Evolutionary conservation across 2,888 invertebrate species (phyloP).

Genomic region (Notodonta ziczac): DNA sequence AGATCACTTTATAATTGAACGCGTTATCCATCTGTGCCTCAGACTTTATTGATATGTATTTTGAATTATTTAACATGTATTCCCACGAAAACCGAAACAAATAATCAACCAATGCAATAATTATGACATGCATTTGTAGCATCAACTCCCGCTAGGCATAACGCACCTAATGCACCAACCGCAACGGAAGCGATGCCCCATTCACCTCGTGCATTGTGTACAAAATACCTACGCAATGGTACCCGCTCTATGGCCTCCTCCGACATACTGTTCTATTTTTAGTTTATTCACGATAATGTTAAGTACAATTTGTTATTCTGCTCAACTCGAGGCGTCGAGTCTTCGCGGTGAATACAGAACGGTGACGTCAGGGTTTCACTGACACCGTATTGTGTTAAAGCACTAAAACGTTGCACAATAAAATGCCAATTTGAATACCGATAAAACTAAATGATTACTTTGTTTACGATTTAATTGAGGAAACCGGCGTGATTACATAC

Average conservation of each 20-base stretch:
- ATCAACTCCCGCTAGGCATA: slow-evolving; percentile 10
- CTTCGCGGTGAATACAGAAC: slow-evolving; percentile 26
- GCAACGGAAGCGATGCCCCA: slow-evolving; percentile 72
- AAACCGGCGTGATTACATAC: slow-evolving; percentile 15
- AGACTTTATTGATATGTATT: too few relatives aligned
- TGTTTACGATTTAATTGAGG: slow-evolving; percentile 27
- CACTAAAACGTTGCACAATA: slow-evolving; percentile 12
- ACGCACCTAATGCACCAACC: slow-evolving; percentile 13
- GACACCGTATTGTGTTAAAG: slow-evolving; percentile 2
- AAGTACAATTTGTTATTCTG: slow-evolving; percentile 41
- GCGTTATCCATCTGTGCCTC: too few relatives aligned
- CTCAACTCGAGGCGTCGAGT: slow-evolving; percentile 20
- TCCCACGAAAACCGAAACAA: too few relatives aligned
- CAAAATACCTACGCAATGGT: slow-evolving; percentile 34
- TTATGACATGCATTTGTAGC: not conserved
- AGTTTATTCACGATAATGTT: slow-evolving; percentile 41
- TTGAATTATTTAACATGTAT: too few relatives aligned
- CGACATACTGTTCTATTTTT: slow-evolving; percentile 45
- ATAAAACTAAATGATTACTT: slow-evolving; percentile 31
- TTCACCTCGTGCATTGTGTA: slow-evolving; percentile 70
- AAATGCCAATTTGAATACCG: slow-evolving; percentile 30
- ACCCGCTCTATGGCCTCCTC: slow-evolving; percentile 25
- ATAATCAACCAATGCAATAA: not conserved
- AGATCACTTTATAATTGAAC: too few relatives aligned
- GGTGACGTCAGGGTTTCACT: slow-evolving; percentile 30